A percentile compares a stretch with the other conserved stretches of the same genome.
Conservation (phyloP, 2,888 invertebrate species). For the Drosophila borborema region DNA sequence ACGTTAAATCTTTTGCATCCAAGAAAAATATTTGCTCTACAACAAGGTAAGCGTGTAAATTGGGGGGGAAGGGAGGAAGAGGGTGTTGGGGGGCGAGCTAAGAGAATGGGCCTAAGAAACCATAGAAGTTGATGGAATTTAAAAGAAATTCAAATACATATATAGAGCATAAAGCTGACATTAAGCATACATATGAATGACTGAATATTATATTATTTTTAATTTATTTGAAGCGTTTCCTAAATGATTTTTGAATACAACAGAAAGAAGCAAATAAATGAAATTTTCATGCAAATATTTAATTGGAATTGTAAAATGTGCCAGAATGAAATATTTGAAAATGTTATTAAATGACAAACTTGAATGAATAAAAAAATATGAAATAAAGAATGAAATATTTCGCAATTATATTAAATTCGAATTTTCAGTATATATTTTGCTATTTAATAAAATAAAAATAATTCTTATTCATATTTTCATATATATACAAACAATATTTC, state of each 20-base stretch:
- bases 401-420: not conserved
- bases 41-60: conserved; percentile 16
- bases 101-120: conserved; percentile 10
- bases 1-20: conserved; percentile 51
- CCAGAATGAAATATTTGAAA: not conserved
- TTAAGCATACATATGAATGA: not conserved
- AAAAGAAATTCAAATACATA: not conserved
- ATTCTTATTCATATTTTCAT: too few relatives aligned
- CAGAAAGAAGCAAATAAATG: not conserved
- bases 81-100: too few relatives aligned
- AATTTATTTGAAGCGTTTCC: not conserved
- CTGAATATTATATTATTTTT: not conserved
- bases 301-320: not conserved
- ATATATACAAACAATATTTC: not conserved
- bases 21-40: conserved; percentile 38
- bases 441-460: not conserved
- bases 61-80: not conserved
- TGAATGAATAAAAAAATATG: not conserved
- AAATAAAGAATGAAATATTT: not conserved
- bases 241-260: not conserved
- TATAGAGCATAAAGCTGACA: conserved; percentile 1
- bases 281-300: not conserved
- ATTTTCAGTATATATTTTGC: not conserved
- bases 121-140: conserved; percentile 4
- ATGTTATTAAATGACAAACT: not conserved